These are phyloP conservation scores for Odontothrips loti DNA, from an alignment of 2,888 invertebrate species.

Conservation along the genomic window DNA sequence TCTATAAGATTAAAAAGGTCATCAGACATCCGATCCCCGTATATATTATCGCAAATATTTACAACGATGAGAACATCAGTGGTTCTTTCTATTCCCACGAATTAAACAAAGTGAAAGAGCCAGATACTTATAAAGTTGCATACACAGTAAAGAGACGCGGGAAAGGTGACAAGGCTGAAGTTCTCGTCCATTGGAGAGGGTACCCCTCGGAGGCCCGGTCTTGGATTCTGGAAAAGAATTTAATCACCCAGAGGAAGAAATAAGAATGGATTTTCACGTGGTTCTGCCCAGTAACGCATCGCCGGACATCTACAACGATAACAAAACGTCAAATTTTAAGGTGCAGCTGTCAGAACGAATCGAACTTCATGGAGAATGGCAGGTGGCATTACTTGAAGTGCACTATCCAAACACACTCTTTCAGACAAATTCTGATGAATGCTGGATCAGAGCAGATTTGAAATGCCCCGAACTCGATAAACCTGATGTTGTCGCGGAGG, in stretches of 20 bases:
- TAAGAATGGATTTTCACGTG: background rate
- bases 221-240: slow-evolving; percentile 36
- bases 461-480: no score
- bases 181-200: slow-evolving; percentile 40
- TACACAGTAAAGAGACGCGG: slow-evolving; percentile 36
- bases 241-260: background rate
- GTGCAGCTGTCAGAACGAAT: slow-evolving; percentile 27
- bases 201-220: slow-evolving; percentile 39
- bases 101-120: slow-evolving; percentile 36
- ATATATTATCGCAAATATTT: slow-evolving; percentile 39
- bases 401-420: background rate
- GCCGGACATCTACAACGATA: background rate
- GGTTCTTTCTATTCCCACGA: slow-evolving; percentile 39
- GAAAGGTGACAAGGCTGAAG: slow-evolving; percentile 32
- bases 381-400: background rate
- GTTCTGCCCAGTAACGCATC: background rate
- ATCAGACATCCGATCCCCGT: slow-evolving; percentile 35
- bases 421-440: background rate
- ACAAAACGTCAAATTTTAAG: background rate
- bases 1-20: slow-evolving; percentile 39
- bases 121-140: slow-evolving; percentile 37
- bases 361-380: slow-evolving; percentile 27
- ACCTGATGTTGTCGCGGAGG: no score
- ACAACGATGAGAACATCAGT: slow-evolving; percentile 37
- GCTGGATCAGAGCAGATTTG: background rate